Conservation (phyloP, 2,113 vertebrate species). For the Seriola rivoliana region DNA sequence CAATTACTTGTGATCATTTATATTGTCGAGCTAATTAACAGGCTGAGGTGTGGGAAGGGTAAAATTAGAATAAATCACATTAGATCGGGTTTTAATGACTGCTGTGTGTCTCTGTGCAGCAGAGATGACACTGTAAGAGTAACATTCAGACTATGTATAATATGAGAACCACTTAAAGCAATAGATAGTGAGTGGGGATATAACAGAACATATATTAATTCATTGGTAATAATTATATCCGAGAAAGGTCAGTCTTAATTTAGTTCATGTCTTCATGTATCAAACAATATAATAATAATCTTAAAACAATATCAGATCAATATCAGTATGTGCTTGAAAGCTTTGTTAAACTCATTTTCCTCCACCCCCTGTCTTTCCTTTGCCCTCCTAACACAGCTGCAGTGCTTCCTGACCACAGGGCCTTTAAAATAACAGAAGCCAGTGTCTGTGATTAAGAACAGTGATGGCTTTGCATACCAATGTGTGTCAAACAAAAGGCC, state of each 20-base stretch:
- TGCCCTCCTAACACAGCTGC: constrained; percentile 34
- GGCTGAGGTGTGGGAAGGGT: constrained; percentile 31
- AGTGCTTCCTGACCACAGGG: constrained; percentile 19
- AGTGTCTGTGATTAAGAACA: constrained; percentile 47
- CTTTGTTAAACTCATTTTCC: constrained; percentile 20
- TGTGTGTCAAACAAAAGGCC: constrained; percentile 54
- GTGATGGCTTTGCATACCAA: constrained; percentile 62
- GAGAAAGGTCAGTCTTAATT: constrained; percentile 15
- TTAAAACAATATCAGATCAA: neutral
- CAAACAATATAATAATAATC: neutral
- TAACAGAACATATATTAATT: neutral
- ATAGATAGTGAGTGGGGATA: neutral
- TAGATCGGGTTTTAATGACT: constrained; percentile 22
- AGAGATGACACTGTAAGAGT: constrained; percentile 2
- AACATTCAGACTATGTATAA: neutral
- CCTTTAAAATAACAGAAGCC: constrained; percentile 21
- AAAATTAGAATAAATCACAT: constrained; percentile 25
- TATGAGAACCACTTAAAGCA: constrained; percentile 7
- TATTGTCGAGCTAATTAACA: constrained; percentile 30
- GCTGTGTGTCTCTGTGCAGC: neutral
- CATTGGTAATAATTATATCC: neutral
- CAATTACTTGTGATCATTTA: constrained; percentile 31
- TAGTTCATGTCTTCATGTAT: constrained; percentile 2
- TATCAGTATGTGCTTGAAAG: constrained; percentile 4
- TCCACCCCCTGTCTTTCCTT: neutral